phyloP scores from a whole-genome alignment of 1,140 invertebrate species.

The Drosophila leontia region DNA sequence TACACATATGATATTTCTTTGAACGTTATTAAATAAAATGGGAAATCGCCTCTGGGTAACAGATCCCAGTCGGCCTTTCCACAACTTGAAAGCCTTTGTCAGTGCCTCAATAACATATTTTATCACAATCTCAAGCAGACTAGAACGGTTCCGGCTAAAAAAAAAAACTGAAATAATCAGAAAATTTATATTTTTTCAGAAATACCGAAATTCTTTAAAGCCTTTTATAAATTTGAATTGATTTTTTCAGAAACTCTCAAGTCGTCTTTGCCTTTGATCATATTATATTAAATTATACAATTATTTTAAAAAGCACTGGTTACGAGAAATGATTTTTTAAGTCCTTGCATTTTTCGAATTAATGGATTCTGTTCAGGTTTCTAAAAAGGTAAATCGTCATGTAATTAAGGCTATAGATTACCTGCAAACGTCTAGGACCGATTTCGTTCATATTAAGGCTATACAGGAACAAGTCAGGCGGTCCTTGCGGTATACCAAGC shows the following conservation, averaged over 20 bases:
- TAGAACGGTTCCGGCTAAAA: neutral
- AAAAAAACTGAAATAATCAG: neutral
- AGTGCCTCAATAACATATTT: neutral
- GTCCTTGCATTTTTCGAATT: neutral
- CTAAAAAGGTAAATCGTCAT: constrained; percentile 40
- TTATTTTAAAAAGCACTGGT: neutral
- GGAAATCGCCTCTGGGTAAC: constrained; percentile 19
- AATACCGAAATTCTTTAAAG: too few species aligned
- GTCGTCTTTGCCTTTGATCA: neutral
- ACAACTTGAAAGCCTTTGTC: constrained; percentile 6
- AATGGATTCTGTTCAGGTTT: constrained; percentile 41
- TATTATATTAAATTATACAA: neutral
- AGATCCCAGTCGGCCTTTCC: constrained; percentile 5
- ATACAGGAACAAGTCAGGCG: constrained; percentile 19
- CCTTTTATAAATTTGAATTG: neutral
- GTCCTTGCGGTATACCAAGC: constrained; percentile 16
- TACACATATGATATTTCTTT: constrained; percentile 43
- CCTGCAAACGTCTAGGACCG: neutral
- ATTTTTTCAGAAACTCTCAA: neutral
- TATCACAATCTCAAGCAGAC: neutral
- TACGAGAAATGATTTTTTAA: neutral
- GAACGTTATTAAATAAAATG: constrained; percentile 44
- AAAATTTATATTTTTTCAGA: neutral
- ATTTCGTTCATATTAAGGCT: neutral
- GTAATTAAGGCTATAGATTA: constrained; percentile 42